A percentile compares a stretch with the other conserved stretches of the same genome.
Conservation (phyloP, 2,113 vertebrate genomes). For the Chaenocephalus aceratus region DNA sequence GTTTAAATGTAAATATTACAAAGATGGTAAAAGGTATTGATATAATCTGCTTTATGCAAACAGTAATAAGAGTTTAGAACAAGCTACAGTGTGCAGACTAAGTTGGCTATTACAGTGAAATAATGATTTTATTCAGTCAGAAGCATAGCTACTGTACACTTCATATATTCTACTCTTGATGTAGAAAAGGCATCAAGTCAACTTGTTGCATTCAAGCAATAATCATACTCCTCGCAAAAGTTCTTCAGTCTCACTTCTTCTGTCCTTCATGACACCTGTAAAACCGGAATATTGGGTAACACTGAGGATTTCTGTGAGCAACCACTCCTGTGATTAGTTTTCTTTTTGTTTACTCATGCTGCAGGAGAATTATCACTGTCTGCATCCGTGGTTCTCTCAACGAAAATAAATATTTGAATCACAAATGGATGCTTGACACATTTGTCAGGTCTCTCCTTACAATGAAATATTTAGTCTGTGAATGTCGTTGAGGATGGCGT, state of each 20-base stretch:
- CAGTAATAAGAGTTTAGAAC: not conserved
- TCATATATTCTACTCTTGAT: not conserved
- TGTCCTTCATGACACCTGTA: not conserved
- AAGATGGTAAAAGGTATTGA: too few species aligned
- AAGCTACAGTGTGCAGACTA: not conserved
- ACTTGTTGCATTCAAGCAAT: not conserved
- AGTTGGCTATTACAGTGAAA: slow-evolving; percentile 18
- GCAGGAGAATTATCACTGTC: slow-evolving; percentile 1
- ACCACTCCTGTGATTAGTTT: not conserved
- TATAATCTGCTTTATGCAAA: too few species aligned
- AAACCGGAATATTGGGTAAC: slow-evolving; percentile 8
- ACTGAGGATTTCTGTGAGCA: not conserved
- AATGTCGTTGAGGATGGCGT: slow-evolving; percentile 74
- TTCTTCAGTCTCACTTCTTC: slow-evolving; percentile 23
- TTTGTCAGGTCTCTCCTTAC: slow-evolving; percentile 5
- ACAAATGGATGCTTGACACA: not conserved
- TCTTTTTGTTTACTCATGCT: not conserved
- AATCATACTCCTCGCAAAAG: not conserved
- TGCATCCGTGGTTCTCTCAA: not conserved
- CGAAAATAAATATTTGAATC: not conserved
- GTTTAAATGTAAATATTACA: too few species aligned
- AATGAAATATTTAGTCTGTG: slow-evolving; percentile 25
- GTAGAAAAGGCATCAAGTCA: not conserved
- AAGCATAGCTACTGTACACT: not conserved
- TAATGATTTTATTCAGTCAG: slow-evolving; percentile 27